Evolutionary conservation across 2,113 vertebrate species (phyloP).

Genomic region (Halcyon malimbica): DNA sequence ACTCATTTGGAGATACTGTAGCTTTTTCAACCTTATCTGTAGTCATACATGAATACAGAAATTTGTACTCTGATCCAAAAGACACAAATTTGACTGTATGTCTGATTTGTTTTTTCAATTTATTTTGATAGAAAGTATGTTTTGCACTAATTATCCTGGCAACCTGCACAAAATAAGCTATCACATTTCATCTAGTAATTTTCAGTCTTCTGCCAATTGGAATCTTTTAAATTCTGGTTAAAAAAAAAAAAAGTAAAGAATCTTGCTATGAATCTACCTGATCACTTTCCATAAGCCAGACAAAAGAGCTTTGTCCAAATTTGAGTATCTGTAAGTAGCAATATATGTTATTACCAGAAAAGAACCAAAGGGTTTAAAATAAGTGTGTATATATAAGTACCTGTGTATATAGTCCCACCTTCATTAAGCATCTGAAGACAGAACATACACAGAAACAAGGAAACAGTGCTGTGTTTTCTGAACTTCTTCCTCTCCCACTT

Average conservation of each 20-base stretch:
- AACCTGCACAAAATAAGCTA: not conserved
- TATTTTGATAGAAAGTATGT: not conserved
- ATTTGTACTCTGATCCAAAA: not conserved
- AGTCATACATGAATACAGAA: not conserved
- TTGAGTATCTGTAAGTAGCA: not conserved
- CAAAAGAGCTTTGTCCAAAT: not conserved
- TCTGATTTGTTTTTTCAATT: not conserved
- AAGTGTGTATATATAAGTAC: not conserved
- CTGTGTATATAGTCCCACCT: not conserved
- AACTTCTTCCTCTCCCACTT: constrained; percentile 62
- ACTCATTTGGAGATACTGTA: not conserved
- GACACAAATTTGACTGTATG: not conserved
- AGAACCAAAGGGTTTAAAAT: not conserved
- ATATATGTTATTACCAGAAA: not conserved
- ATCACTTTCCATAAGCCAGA: not conserved
- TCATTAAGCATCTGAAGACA: constrained; percentile 32
- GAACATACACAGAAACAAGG: not conserved
- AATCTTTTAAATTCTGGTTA: not conserved
- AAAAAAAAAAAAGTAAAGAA: too few species aligned
- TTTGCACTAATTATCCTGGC: not conserved
- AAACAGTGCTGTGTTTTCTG: constrained; percentile 11
- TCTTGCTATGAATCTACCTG: not conserved
- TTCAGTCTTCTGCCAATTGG: not conserved
- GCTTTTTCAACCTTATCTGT: not conserved
- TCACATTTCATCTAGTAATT: not conserved